Conservation (phyloP, 2,113 vertebrate species). For the Nycticorax nycticorax region DNA sequence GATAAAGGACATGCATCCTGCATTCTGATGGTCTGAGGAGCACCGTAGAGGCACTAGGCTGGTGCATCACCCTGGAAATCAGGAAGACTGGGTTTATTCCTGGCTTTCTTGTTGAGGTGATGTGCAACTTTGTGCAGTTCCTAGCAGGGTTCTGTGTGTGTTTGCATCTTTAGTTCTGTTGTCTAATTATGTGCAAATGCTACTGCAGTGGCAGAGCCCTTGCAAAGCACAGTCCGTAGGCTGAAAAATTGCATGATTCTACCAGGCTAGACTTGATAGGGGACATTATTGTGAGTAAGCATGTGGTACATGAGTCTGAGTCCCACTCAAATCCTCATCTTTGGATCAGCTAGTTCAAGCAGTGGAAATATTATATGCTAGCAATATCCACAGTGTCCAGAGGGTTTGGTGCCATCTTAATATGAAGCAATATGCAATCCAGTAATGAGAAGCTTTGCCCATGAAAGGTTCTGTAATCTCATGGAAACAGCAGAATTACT, state of each 20-base stretch:
- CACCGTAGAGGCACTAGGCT: not conserved
- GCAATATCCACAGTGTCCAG: not conserved
- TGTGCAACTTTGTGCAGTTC: not conserved
- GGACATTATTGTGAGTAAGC: not conserved
- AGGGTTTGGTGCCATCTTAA: not conserved
- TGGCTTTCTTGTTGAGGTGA: not conserved
- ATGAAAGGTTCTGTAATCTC: not conserved
- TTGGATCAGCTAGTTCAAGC: not conserved
- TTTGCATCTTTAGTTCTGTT: not conserved
- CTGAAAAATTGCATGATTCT: not conserved
- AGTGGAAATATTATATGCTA: not conserved
- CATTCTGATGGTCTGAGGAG: not conserved
- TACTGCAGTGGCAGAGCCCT: not conserved
- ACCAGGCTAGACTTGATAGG: not conserved
- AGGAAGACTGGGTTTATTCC: not conserved
- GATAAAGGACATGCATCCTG: not conserved
- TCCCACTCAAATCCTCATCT: not conserved
- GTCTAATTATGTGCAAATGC: not conserved
- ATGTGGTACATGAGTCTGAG: not conserved
- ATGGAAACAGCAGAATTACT: not conserved
- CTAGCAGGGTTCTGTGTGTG: accelerated
- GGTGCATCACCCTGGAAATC: not conserved
- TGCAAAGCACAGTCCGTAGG: not conserved
- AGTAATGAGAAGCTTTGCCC: not conserved
- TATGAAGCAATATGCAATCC: not conserved